Base-by-base conservation (phyloP, 2,888 invertebrate species). In the Pasiphila rectangulata region DNA sequence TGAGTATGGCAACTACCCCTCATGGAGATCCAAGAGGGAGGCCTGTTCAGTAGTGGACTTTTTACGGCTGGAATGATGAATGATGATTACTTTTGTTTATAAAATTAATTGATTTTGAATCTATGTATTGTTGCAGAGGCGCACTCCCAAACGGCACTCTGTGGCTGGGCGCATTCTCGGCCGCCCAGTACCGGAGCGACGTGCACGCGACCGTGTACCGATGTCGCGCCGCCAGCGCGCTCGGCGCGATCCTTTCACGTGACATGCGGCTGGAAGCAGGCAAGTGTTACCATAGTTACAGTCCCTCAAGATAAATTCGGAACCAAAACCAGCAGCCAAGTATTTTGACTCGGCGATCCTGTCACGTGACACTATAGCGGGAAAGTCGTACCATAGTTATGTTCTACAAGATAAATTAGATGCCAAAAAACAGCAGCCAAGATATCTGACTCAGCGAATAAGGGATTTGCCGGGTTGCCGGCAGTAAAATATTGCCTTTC, bases 211-310 rank as follows among this genome's bases (percentile, higher is more conserved):
- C 93, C 17, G 91, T 93, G 50, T 96, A 96, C 90, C 91, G 95
- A 56, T 96, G 96, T 77, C 90, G 93, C 46, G 96, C 96, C 5
- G 91, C 93, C 56, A 96, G 94, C 81, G 80, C 92, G 16, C 93
- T 92, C 38, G 96, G 96, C 44, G 92, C 92, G 15, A 92, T 96
- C 55, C 90, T 95, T 59, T 95, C 96, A 61, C 88, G 96, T 15
- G 94, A 94, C 77, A 94, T 96, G 83, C 91, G 93, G 50, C 92
- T 96, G 23, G 92, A 94, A 66, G 95, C 95, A 70, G 96, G 96
- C 96, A 74, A 72, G 80, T 12, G 9, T 2, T 29, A 13, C 4
- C 12, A n/a, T n/a, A n/a, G 10, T 2, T 1, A 24, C 4, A 25
- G n/a, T 9, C n/a, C n/a, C n/a, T 21, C 7, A 21, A n/a, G n/a